Base-by-base conservation (phyloP, 2,888 invertebrate species). In the Tupiocoris notatus region DNA sequence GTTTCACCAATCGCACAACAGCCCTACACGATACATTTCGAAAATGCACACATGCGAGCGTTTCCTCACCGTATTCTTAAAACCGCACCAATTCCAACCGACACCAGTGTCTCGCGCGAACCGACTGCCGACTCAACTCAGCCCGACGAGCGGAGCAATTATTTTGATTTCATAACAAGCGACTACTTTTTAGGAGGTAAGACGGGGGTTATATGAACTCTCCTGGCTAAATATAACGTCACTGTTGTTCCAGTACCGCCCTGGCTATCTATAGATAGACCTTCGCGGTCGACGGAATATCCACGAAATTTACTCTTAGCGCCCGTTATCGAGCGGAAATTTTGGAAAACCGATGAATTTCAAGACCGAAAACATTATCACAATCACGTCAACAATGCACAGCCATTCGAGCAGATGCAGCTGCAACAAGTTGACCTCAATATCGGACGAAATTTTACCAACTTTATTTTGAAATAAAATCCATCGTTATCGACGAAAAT, bases 151-250 rank as follows among this genome's bases (percentile, higher is more conserved):
- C 39, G 22, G 54, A 20, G 39, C 39, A 1, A 62, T 25, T 25
- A 62, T 73, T 73, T 73, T 39, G 73, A 62, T 73, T 73, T 73
- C 73, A 73, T 73, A 73, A 73, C 63, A 39, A 39, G 39, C 16
- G 25, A 61, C 58, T 39, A 73, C 73, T 73, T 62, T 21, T 63
- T 23, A 62, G 73, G 73, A 73, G 73, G 65, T 65, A 65, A 65
- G 65, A 24, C 24, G 21, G 24, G 39, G 65, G 73, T 73, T 73
- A 73, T 73, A 73, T 73, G 63, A 73, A 73, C 73, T 63, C 25
- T 17, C 39, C 54, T 25, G 58, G 22, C 73, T 73, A 73, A 73
- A 73, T 62, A 73, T 73, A 73, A 62, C 62, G 62, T 62, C 73
- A 73, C 61, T 63, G 73, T 61, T 61, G 12, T 39, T 39, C 39